Evolutionary conservation across 2,797 vertebrate genomes (phyloP), one percentile per base, ranked within the genome.

Genomic region (Malurus leucopterus): DNA sequence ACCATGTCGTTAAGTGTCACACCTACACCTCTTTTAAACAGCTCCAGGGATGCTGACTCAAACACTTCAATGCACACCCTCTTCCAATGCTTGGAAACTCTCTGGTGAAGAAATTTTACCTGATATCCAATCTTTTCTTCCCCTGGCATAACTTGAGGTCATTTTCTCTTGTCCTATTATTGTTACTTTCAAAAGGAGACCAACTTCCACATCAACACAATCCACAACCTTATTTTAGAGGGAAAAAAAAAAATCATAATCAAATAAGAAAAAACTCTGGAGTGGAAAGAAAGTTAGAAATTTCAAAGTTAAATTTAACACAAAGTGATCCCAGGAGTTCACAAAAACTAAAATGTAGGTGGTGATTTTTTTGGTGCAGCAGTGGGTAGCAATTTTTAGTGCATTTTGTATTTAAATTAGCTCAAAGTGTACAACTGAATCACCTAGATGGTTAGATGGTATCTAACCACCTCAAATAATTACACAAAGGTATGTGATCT

Each of bases 261-360:
- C 58, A 86, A 81, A 55, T 29, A 59, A 73, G 55, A 77, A 83
- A 87, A 50, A 36, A 38, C 20, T 80, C n/a, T 65, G 55, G 20
- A 53, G 38, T 34, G 88, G 34, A 67, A 84, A 87, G 17, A 54
- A 74, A 73, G 38, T 43, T 46, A 61, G n/a, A 11, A 71, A 62
- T 84, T 93, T 74, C n/a, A 82, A 92, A 93, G 82, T 87, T 75
- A 90, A 75, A 83, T 90, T 93, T 85, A 89, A 85, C 59, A 77
- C 32, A 58, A 73, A 88, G 53, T 92, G 9, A 61, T 90, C 41
- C 44, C 57, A 76, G 44, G 24, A 54, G 61, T 46, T 93, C 76
- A 87, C 54, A 90, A 86, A 30, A 86, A 40, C 29, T 79, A 85
- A 93, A 78, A 86, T 29, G 73, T 81, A 89, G 72, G 78, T 72